phyloP scores from a whole-genome alignment of 2,113 vertebrate genomes.

The Forbesichthys papilliferus region DNA sequence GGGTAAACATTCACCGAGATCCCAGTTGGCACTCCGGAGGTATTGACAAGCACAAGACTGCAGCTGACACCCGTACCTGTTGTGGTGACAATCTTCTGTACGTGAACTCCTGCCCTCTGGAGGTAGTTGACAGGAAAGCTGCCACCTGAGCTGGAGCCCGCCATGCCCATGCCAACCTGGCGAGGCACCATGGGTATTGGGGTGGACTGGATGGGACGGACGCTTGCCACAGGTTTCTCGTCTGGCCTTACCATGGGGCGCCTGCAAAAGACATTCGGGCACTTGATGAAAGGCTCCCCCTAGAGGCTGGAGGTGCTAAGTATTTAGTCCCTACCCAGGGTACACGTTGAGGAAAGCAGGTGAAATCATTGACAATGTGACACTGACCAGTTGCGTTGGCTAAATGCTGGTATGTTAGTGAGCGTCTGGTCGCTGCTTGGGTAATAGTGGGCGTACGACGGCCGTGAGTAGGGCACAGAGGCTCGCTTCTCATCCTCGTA shows the following conservation, averaged over 20 bases:
- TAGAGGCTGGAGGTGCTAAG: not conserved
- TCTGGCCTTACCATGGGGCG: slow-evolving; percentile 85
- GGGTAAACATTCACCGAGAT: no score
- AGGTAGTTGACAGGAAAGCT: slow-evolving; percentile 95
- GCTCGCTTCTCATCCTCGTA: slow-evolving; percentile 98
- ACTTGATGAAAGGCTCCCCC: no score
- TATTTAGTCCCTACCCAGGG: not conserved
- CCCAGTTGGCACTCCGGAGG: no score
- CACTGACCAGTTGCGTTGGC: slow-evolving; percentile 93
- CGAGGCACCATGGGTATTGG: slow-evolving; percentile 99
- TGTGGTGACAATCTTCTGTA: slow-evolving; percentile 96
- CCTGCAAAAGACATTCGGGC: slow-evolving; percentile 69
- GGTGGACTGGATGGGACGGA: slow-evolving; percentile 95
- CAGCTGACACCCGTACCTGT: slow-evolving; percentile 77
- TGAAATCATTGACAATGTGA: not conserved
- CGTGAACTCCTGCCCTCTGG: slow-evolving; percentile 93
- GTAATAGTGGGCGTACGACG: slow-evolving; percentile 97
- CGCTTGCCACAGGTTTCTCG: slow-evolving; percentile 94
- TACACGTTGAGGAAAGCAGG: not conserved
- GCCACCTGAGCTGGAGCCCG: slow-evolving; percentile 81
- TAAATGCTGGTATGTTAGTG: slow-evolving; percentile 91
- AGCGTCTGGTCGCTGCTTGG: slow-evolving; percentile 90
- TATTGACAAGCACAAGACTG: no score
- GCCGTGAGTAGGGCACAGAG: slow-evolving; percentile 93
- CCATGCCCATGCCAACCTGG: slow-evolving; percentile 84